Evolutionary conservation across 2,888 invertebrate species (phyloP).

Genomic region (Ophioninae sp.): DNA sequence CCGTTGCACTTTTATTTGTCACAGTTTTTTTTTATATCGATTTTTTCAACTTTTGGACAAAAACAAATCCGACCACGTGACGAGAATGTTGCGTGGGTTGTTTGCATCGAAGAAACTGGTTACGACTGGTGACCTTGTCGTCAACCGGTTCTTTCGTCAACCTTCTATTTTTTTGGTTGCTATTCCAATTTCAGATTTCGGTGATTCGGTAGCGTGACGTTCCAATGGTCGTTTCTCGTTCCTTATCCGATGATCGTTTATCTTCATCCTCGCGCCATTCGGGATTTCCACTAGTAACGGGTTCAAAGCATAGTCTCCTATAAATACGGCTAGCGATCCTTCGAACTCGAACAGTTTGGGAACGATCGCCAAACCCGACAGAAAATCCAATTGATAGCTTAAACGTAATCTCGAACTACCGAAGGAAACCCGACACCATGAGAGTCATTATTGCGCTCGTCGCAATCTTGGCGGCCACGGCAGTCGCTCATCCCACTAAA

Average conservation of each 20-base stretch:
- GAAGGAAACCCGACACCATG: slow-evolving; percentile 1
- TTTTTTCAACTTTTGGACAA: too few species aligned
- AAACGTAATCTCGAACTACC: not conserved
- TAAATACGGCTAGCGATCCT: not conserved
- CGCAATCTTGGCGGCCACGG: slow-evolving; percentile 13
- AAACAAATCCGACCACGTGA: not conserved
- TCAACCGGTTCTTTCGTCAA: not conserved
- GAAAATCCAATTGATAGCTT: not conserved
- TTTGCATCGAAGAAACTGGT: not conserved
- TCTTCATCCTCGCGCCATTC: not conserved
- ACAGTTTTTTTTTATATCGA: too few species aligned
- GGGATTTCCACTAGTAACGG: not conserved
- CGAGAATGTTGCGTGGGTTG: not conserved
- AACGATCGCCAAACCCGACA: not conserved
- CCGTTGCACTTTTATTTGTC: too few species aligned
- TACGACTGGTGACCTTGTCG: not conserved
- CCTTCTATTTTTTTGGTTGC: too few species aligned
- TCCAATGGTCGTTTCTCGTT: not conserved
- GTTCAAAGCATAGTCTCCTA: not conserved
- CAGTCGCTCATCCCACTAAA: slow-evolving; percentile 38
- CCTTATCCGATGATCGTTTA: not conserved
- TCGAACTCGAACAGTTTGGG: not conserved
- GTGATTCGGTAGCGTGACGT: not conserved
- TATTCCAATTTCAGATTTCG: not conserved
- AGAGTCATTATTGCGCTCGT: slow-evolving; percentile 12